Percentiles rank a stretch among this genome's conserved stretches.
These are phyloP conservation scores for Desoria tigrina DNA, from an alignment of 2,888 invertebrate genomes.

Conservation along the genomic window DNA sequence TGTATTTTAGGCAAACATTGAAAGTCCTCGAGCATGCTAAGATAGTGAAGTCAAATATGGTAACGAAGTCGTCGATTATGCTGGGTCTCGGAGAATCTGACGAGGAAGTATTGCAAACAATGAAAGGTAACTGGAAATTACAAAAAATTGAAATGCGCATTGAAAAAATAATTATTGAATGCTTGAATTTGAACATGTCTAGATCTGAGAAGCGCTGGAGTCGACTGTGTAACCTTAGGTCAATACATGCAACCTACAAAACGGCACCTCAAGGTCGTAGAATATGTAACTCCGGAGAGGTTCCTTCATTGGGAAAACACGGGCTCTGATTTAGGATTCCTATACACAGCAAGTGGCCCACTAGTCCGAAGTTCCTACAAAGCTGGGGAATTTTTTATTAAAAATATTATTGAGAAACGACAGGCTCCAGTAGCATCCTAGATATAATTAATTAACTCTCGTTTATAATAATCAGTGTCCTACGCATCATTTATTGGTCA, in stretches of 20 bases:
- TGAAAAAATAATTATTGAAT: slow-evolving; percentile 1
- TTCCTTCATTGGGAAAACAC: slow-evolving; percentile 81
- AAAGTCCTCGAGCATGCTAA: slow-evolving; percentile 80
- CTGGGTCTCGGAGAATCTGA: slow-evolving; percentile 91
- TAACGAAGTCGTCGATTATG: slow-evolving; percentile 99
- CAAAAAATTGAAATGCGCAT: neutral
- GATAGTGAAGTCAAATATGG: slow-evolving; percentile 71
- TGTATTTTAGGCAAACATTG: slow-evolving; percentile 72
- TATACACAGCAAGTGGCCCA: slow-evolving; percentile 96
- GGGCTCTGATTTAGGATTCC: slow-evolving; percentile 83
- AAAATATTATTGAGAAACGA: slow-evolving; percentile 69
- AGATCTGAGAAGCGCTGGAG: slow-evolving; percentile 78
- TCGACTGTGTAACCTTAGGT: slow-evolving; percentile 94
- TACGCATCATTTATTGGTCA: no score
- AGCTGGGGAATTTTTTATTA: slow-evolving; percentile 93
- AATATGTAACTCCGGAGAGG: slow-evolving; percentile 95
- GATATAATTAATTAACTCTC: no score
- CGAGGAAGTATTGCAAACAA: slow-evolving; percentile 78
- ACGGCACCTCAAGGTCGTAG: slow-evolving; percentile 85
- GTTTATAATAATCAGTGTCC: no score
- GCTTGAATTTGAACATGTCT: slow-evolving; percentile 41
- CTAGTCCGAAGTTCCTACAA: slow-evolving; percentile 94
- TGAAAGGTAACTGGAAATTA: slow-evolving; percentile 64
- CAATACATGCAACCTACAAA: slow-evolving; percentile 99
- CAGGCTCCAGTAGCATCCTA: neutral